phyloP scores from a whole-genome alignment of 1,140 invertebrate genomes.

The Trigoniulus corallinus region DNA sequence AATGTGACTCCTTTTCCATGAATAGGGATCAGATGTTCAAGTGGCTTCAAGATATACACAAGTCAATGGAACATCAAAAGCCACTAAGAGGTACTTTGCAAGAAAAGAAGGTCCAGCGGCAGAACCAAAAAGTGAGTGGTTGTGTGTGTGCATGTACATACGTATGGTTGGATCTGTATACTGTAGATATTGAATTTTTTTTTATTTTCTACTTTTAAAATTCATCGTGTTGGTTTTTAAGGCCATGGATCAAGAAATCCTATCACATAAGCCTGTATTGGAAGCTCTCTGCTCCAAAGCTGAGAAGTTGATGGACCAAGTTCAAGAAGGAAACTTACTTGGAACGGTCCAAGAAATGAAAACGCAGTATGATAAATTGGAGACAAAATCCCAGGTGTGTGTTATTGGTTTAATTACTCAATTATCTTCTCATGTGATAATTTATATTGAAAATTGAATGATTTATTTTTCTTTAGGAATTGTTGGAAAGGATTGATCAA shows the following conservation, averaged over 20 bases:
- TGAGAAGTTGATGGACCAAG: constrained; percentile 71
- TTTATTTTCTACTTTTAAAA: constrained; percentile 13
- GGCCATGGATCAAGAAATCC: constrained; percentile 79
- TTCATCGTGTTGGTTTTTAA: constrained; percentile 35
- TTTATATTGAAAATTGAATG: not conserved
- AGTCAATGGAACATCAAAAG: constrained; percentile 76
- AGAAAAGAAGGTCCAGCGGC: constrained; percentile 82
- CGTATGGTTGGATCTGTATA: not conserved
- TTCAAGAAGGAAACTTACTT: constrained; percentile 67
- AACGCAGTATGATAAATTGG: constrained; percentile 72
- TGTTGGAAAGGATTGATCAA: constrained; percentile 65
- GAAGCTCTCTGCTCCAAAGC: constrained; percentile 84
- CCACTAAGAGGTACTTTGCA: constrained; percentile 78
- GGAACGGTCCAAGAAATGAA: constrained; percentile 76
- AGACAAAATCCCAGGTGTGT: constrained; percentile 53
- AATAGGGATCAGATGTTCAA: constrained; percentile 79
- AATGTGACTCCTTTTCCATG: constrained; percentile 72
- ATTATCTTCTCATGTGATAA: not conserved
- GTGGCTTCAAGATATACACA: constrained; percentile 80
- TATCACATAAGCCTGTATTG: constrained; percentile 73
- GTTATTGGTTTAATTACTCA: not conserved
- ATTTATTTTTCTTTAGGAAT: constrained; percentile 28
- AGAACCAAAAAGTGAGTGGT: constrained; percentile 64
- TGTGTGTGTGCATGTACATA: too few relatives aligned
- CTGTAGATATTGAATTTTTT: not conserved